phyloP scores from a whole-genome alignment of 2,888 invertebrate species.

The Thymelicus lineola region DNA sequence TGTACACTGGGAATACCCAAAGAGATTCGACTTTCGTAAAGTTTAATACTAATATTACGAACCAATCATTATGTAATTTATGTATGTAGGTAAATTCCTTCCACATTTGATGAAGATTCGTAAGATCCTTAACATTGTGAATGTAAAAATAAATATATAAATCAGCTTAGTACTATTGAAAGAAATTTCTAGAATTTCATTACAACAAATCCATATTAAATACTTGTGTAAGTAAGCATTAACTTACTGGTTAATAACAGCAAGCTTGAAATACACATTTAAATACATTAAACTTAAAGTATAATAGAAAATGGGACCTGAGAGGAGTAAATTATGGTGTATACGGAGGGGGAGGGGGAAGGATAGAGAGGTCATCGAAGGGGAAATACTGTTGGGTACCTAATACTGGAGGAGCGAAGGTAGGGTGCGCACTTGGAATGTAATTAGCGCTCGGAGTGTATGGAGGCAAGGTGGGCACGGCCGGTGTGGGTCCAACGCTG shows the following conservation, averaged over 20 bases:
- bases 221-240: background rate
- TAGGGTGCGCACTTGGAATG: constrained; percentile 59
- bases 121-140: background rate
- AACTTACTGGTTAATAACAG: constrained; percentile 1
- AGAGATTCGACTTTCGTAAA: constrained; percentile 22
- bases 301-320: background rate
- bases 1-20: constrained; percentile 12
- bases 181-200: background rate
- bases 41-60: constrained; percentile 7
- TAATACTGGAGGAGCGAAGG: constrained; percentile 70
- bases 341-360: constrained; percentile 83
- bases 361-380: constrained; percentile 76
- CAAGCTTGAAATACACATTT: constrained; percentile 7
- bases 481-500: constrained; percentile 83
- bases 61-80: background rate
- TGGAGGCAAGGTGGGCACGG: constrained; percentile 84
- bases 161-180: constrained; percentile 7
- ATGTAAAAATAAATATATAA: background rate
- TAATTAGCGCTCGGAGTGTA: constrained; percentile 83
- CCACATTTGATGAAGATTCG: background rate
- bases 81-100: background rate
- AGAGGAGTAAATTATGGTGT: constrained; percentile 64
- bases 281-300: background rate
- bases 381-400: constrained; percentile 79
- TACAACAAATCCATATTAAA: background rate